Conservation (phyloP, 1,140 invertebrate genomes). For the Ylistrum balloti region DNA sequence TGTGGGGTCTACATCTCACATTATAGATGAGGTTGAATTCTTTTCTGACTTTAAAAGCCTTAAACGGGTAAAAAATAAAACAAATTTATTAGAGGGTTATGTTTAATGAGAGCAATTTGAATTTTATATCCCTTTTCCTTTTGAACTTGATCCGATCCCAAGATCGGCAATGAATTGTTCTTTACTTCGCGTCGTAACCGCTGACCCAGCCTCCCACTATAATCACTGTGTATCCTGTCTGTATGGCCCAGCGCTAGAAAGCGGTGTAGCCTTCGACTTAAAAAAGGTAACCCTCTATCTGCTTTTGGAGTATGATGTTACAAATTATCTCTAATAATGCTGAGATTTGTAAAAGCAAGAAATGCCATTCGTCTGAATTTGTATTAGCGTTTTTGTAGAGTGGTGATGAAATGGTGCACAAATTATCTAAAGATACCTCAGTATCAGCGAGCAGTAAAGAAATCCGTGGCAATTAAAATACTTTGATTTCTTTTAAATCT, state of each 20-base stretch:
- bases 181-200: not conserved
- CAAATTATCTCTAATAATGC: conserved; percentile 20
- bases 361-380: not conserved
- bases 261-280: not conserved
- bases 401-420: not conserved
- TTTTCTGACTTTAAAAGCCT: conserved; percentile 5
- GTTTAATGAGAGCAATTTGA: not conserved
- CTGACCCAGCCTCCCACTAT: not conserved
- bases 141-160: conserved; percentile 1
- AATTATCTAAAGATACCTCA: not conserved
- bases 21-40: not conserved
- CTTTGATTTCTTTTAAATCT: not conserved
- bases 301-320: not conserved
- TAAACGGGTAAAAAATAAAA: conserved; percentile 8
- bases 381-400: not conserved
- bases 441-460: not conserved
- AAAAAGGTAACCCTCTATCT: not conserved
- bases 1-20: not conserved
- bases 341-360: not conserved
- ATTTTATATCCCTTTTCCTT: conserved; percentile 17
- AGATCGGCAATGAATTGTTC: not conserved
- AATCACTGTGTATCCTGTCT: not conserved
- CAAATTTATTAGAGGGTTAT: not conserved
- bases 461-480: not conserved
- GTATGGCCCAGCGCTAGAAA: not conserved